phyloP scores from a whole-genome alignment of 2,113 vertebrate genomes.

The Chaetops frenatus region DNA sequence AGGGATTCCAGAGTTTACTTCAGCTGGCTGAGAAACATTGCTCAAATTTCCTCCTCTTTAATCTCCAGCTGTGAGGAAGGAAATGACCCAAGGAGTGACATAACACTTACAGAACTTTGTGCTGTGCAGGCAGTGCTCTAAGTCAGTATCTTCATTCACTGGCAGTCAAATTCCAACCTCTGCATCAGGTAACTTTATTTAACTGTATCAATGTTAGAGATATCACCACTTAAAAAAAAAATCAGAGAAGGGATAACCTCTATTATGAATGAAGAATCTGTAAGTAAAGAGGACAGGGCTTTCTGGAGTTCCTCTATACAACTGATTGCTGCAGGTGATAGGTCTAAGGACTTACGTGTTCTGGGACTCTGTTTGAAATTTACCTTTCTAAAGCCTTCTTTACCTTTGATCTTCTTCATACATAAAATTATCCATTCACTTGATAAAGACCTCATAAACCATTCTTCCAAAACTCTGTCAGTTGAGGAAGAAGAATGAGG shows the following conservation, averaged over 20 bases:
- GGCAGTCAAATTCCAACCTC: background rate
- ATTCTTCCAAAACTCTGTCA: background rate
- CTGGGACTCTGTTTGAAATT: background rate
- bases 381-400: background rate
- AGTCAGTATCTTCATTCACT: background rate
- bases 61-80: background rate
- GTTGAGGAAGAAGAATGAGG: background rate
- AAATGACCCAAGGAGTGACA: background rate
- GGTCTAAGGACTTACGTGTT: background rate
- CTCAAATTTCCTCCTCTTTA: background rate
- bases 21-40: background rate
- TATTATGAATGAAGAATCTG: background rate
- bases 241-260: background rate
- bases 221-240: background rate
- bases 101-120: background rate
- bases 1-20: background rate
- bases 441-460: background rate
- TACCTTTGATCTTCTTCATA: background rate
- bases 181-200: background rate
- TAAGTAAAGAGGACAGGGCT: background rate
- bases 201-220: background rate
- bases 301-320: background rate
- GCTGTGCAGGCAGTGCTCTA: background rate
- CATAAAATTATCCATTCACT: background rate
- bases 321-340: background rate